A percentile compares a stretch with the other conserved stretches of the same genome.
Evolutionary conservation across 2,113 vertebrate genomes (phyloP).

Genomic region (Carassius gibelio): DNA sequence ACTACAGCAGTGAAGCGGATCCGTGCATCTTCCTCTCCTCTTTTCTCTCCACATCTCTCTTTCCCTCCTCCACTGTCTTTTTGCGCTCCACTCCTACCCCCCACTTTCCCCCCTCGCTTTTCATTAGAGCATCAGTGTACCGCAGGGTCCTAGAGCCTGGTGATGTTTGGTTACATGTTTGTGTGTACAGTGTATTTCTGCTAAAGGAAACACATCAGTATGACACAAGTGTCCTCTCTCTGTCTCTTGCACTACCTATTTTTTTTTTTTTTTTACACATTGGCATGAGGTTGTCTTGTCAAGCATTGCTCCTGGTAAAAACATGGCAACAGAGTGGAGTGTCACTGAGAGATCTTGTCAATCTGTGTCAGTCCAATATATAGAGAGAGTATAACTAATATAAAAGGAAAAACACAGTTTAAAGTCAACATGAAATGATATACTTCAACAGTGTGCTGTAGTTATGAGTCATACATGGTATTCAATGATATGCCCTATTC

Average conservation of each 20-base stretch:
- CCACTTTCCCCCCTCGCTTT: slow-evolving; percentile 31
- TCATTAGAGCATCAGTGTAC: background rate
- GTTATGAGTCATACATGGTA: too few species aligned
- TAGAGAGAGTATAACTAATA: background rate
- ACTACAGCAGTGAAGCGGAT: slow-evolving; percentile 41
- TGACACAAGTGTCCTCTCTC: background rate
- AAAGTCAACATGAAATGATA: background rate
- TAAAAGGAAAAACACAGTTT: background rate
- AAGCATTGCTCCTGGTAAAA: background rate
- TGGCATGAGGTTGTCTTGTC: slow-evolving; percentile 13
- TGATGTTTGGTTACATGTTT: background rate
- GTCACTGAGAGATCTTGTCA: background rate
- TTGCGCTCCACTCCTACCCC: slow-evolving; percentile 35
- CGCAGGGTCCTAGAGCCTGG: slow-evolving; percentile 54
- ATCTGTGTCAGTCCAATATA: background rate
- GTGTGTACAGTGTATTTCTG: background rate
- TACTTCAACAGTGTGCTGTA: too few species aligned
- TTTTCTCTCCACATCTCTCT: slow-evolving; percentile 32
- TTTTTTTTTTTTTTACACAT: background rate
- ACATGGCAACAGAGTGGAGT: background rate
- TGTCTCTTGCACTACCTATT: background rate
- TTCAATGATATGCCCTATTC: too few species aligned
- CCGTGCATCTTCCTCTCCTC: slow-evolving; percentile 32
- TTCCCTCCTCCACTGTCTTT: slow-evolving; percentile 41
- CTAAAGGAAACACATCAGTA: slow-evolving; percentile 17